A percentile compares a stretch with the other conserved stretches of the same genome.
phyloP scores from a whole-genome alignment of 2,888 invertebrate genomes.

The Mellilla xanthometata region DNA sequence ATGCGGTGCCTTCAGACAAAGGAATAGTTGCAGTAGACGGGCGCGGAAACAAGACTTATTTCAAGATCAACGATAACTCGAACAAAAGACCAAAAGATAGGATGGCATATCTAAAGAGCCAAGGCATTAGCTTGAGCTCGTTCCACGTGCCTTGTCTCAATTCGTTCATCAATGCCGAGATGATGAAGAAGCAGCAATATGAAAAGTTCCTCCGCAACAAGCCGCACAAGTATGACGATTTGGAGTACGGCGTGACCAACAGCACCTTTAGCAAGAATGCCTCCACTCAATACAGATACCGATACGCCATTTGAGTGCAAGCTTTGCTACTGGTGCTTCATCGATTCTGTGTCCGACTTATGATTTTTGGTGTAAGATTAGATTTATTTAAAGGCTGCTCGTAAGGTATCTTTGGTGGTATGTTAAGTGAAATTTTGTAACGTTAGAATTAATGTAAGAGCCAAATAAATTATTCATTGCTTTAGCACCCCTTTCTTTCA shows the following conservation, averaged over 20 bases:
- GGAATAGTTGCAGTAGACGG: slow-evolving; percentile 59
- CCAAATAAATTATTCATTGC: slow-evolving; percentile 34
- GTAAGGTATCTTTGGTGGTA: slow-evolving; percentile 53
- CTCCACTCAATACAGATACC: not conserved
- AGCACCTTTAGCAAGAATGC: slow-evolving; percentile 2
- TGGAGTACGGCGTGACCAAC: slow-evolving; percentile 2
- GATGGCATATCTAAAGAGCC: slow-evolving; percentile 41
- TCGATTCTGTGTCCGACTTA: not conserved
- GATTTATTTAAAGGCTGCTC: not conserved
- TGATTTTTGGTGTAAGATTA: slow-evolving; percentile 42
- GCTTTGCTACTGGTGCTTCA: not conserved
- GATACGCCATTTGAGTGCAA: slow-evolving; percentile 4
- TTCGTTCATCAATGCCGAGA: slow-evolving; percentile 62
- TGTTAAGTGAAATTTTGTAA: slow-evolving; percentile 66
- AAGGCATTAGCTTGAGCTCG: slow-evolving; percentile 66
- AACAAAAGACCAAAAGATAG: slow-evolving; percentile 56
- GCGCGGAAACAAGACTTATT: slow-evolving; percentile 61
- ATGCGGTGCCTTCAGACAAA: slow-evolving; percentile 57
- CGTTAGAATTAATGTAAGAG: slow-evolving; percentile 37
- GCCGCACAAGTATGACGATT: slow-evolving; percentile 7
- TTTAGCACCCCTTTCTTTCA: too few relatives aligned
- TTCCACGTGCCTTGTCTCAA: slow-evolving; percentile 70
- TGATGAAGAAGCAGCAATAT: slow-evolving; percentile 52
- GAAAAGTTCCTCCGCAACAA: slow-evolving; percentile 32
- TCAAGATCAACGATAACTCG: slow-evolving; percentile 43